Conservation (phyloP, 2,113 vertebrate species). For the Paralichthys olivaceus region DNA sequence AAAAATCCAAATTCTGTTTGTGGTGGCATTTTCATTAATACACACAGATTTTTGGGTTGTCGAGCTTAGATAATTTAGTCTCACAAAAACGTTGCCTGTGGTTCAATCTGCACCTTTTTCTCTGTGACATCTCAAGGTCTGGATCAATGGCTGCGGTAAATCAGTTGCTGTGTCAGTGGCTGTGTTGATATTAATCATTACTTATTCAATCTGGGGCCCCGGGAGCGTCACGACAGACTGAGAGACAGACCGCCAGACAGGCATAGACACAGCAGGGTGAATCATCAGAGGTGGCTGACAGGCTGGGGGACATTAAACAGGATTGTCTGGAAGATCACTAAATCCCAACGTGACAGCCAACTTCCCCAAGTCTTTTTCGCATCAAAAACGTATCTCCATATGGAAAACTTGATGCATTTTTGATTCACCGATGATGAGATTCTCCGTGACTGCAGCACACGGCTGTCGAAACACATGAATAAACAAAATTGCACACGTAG, state of each 20-base stretch:
- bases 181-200: conserved; percentile 80
- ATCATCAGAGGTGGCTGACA: conserved; percentile 49
- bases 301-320: conserved; percentile 48
- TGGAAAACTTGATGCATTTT: conserved; percentile 27
- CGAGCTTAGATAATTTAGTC: conserved; percentile 37
- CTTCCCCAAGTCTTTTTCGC: conserved; percentile 42
- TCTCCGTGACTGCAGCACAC: conserved; percentile 4
- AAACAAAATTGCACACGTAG: not conserved
- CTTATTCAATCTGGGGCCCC: conserved; percentile 75
- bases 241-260: conserved; percentile 30
- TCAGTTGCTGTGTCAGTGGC: conserved; percentile 63
- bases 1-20: conserved; percentile 14
- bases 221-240: conserved; percentile 44
- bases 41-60: conserved; percentile 26
- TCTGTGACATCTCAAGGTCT: conserved; percentile 62
- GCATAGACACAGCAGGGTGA: conserved; percentile 57
- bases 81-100: conserved; percentile 39
- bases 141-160: conserved; percentile 73
- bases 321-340: conserved; percentile 44
- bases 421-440: conserved; percentile 18
- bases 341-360: conserved; percentile 53
- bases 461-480: not conserved
- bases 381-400: conserved; percentile 44
- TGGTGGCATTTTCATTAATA: conserved; percentile 18
- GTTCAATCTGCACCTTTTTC: conserved; percentile 50